Conservation (phyloP, 2,888 invertebrate species). For the Zootermopsis nevadensis region DNA sequence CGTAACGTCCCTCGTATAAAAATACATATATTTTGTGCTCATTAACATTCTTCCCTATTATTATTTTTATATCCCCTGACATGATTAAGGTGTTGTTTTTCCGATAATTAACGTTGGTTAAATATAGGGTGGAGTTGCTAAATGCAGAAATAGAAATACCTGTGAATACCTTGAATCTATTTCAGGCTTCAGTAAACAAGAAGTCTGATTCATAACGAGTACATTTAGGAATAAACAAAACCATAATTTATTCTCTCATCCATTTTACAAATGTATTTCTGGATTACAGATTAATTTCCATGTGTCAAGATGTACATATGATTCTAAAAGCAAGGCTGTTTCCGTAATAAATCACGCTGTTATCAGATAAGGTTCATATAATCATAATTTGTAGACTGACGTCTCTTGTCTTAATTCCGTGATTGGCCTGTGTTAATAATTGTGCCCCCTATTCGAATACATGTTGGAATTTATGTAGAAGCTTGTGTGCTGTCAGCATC, state of each 20-base stretch:
- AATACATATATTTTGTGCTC: conserved; percentile 9
- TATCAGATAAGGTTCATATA: no score
- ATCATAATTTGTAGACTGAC: no score
- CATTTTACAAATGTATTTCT: neutral
- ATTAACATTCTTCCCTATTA: conserved; percentile 8
- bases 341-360: no score
- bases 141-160: neutral
- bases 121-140: neutral
- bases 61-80: neutral
- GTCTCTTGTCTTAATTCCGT: no score
- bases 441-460: no score
- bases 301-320: neutral
- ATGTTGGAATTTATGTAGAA: no score
- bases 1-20: neutral
- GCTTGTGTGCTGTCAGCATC: no score
- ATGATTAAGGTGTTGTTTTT: neutral
- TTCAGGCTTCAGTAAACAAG: neutral
- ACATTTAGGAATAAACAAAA: neutral
- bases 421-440: no score
- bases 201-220: neutral
- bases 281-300: neutral
- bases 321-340: no score
- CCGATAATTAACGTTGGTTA: neutral
- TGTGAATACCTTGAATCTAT: neutral
- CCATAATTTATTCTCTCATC: neutral